These are phyloP conservation scores for Phoenoteleia sp. DNA, from an alignment of 2,888 invertebrate genomes.

Conservation along the genomic window DNA sequence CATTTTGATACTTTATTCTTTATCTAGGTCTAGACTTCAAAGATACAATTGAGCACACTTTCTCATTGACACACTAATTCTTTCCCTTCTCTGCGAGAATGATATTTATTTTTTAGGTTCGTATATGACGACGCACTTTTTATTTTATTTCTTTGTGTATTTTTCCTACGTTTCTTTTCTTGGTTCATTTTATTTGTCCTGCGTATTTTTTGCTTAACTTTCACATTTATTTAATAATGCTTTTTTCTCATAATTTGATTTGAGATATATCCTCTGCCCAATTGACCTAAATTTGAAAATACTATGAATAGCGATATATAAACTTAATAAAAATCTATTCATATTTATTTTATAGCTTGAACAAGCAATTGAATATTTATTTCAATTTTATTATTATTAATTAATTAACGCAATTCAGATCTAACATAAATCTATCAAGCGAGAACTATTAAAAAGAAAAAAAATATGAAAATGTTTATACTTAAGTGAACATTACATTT, in stretches of 20 bases:
- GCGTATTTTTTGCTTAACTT: conserved; percentile 40
- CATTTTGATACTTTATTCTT: conserved; percentile 12
- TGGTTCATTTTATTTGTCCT: conserved; percentile 5
- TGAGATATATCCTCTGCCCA: neutral
- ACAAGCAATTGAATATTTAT: neutral
- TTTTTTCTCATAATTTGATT: conserved; percentile 12
- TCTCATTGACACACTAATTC: conserved; percentile 47
- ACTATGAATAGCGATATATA: neutral
- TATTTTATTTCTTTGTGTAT: conserved; percentile 30
- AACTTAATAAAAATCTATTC: neutral
- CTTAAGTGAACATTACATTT: too few species aligned
- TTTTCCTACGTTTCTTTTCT: conserved; percentile 26
- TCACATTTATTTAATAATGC: conserved; percentile 40
- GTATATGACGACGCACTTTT: conserved; percentile 26
- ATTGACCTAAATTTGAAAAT: conserved; percentile 8
- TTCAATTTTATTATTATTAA: neutral
- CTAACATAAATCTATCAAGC: too few species aligned
- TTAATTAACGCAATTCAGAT: neutral
- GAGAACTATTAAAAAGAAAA: too few species aligned
- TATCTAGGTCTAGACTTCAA: conserved; percentile 50
- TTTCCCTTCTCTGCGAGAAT: conserved; percentile 49
- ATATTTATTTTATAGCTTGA: neutral
- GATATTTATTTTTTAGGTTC: conserved; percentile 22
- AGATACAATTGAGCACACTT: conserved; percentile 56
- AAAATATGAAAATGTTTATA: too few species aligned